phyloP scores from a whole-genome alignment of 2,888 invertebrate genomes.

The Campaea margaritaria region DNA sequence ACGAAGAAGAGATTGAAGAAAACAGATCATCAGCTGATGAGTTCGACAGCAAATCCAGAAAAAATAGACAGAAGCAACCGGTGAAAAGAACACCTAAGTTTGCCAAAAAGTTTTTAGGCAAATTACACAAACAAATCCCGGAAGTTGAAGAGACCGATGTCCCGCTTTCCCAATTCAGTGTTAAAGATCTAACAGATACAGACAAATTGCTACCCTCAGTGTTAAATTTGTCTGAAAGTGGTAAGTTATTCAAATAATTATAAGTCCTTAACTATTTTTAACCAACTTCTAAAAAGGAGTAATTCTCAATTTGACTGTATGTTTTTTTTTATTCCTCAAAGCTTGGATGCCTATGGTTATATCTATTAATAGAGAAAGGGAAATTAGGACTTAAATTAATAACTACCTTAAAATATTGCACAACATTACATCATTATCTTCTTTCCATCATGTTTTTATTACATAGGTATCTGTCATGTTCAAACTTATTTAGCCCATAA shows the following conservation, averaged over 20 bases:
- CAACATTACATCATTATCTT: too few species aligned
- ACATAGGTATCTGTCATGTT: too few species aligned
- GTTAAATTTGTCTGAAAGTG: slow-evolving; percentile 81
- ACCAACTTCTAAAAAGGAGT: too few species aligned
- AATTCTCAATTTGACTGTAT: too few species aligned
- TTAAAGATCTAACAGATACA: slow-evolving; percentile 76
- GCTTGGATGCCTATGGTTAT: too few species aligned
- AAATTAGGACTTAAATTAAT: too few species aligned
- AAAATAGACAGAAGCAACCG: slow-evolving; percentile 8
- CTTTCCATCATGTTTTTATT: too few species aligned
- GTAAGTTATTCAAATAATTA: slow-evolving; percentile 54
- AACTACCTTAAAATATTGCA: too few species aligned
- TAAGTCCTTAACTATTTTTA: slow-evolving; percentile 4
- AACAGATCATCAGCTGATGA: slow-evolving; percentile 67
- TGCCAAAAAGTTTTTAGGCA: slow-evolving; percentile 60
- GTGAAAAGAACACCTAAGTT: slow-evolving; percentile 54
- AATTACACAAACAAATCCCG: slow-evolving; percentile 61
- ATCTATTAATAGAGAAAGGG: too few species aligned
- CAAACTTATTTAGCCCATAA: too few species aligned
- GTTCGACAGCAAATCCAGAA: slow-evolving; percentile 51
- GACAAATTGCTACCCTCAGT: slow-evolving; percentile 77
- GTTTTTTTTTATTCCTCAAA: too few species aligned
- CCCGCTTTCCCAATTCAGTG: slow-evolving; percentile 55
- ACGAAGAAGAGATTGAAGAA: slow-evolving; percentile 50
- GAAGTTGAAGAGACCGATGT: slow-evolving; percentile 50